These are phyloP conservation scores for Camelus bactrianus DNA, from an alignment of 2,113 vertebrate genomes.

Conservation along the genomic window DNA sequence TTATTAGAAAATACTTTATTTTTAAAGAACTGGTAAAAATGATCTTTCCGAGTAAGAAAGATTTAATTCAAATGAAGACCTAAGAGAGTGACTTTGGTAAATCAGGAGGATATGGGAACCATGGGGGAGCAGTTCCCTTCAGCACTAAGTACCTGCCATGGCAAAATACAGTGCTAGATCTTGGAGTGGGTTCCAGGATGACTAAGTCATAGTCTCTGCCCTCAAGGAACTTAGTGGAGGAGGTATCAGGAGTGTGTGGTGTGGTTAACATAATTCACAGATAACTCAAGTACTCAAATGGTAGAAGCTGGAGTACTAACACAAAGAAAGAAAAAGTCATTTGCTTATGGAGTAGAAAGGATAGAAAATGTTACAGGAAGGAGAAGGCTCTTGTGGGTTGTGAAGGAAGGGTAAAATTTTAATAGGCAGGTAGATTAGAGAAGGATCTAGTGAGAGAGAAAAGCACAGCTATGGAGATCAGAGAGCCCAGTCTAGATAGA, in stretches of 20 bases:
- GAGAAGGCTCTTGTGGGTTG: not conserved
- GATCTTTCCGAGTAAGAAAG: not conserved
- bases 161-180: not conserved
- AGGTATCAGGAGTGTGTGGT: not conserved
- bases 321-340: conserved; percentile 2
- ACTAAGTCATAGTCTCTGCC: not conserved
- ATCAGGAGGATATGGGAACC: not conserved
- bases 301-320: not conserved
- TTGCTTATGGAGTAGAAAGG: not conserved
- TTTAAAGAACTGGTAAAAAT: conserved; percentile 46
- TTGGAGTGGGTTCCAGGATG: not conserved
- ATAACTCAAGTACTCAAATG: not conserved
- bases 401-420: conserved; percentile 36
- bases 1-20: conserved; percentile 49
- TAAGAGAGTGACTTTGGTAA: conserved; percentile 15
- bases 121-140: not conserved
- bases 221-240: not conserved
- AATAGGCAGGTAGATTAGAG: not conserved
- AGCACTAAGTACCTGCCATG: not conserved
- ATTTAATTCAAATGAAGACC: not conserved
- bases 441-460: not conserved
- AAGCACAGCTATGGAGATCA: not conserved
- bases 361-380: not conserved
- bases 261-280: not conserved
- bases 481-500: not conserved